Evolutionary conservation across 2,888 invertebrate genomes (phyloP), one percentile per base, ranked within the genome.

Genomic region (Pollenia labialis): DNA sequence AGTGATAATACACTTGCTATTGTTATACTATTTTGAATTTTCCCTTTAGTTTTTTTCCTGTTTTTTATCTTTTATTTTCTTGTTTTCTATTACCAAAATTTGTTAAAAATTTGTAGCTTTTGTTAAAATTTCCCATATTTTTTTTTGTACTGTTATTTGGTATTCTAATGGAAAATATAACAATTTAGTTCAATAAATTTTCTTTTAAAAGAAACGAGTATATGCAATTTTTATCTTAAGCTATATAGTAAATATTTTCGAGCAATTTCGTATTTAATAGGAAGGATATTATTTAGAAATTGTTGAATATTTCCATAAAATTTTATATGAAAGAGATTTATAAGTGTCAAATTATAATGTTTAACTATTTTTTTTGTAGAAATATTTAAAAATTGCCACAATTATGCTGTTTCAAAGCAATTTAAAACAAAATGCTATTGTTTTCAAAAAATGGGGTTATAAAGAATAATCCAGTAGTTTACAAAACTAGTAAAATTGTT

Each of bases 71-170:
- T 32, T 58, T 56, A 9, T 46, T 32, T 72, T 14, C 23, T 58
- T 62, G 2, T 44, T 66, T 58, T 69, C 4, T 58, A 54, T 40
- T 50, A 75, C 16, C n/a, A 74, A 87, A 83, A 87, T 76, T 84
- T 84, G 80, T 84, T 68, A 87, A 81, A 87, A 84, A 77, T 87
- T 84, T 84, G 72, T 72, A 66, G 86, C 84, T 81, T 81, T 87
- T 84, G 86, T 84, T 81, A 60, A 77, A 87, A n/a, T 46, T 64
- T 14, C 9, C 1, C 23, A n/a, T 52, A 18, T 7, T 54, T 68
- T 77, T 32, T 85, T 66, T 9, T 6, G 18, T 46, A 40, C 71
- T 50, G 52, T 74, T 44, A 44, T 48, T 10, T 69, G n/a, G 14
- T 42, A 16, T 42, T 68, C 68, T 77, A 46, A 54, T 54, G 54